These are phyloP conservation scores for Drosophila vallismaia DNA, from an alignment of 2,888 invertebrate species.

Conservation along the genomic window DNA sequence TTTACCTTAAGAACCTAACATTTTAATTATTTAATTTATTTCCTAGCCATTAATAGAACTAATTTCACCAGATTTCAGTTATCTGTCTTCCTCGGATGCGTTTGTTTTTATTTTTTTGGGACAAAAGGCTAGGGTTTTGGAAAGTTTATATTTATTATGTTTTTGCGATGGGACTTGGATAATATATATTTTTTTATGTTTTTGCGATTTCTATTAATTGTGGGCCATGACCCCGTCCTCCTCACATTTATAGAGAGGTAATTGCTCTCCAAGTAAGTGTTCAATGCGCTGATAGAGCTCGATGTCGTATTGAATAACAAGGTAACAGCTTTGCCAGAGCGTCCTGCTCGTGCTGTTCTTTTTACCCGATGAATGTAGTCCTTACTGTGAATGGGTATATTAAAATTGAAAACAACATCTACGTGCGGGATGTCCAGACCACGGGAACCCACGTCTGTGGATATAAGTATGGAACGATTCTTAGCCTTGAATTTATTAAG, in stretches of 20 bases:
- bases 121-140: too few relatives aligned
- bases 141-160: too few relatives aligned
- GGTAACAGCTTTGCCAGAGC: constrained; percentile 96
- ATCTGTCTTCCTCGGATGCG: too few relatives aligned
- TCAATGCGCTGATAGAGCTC: constrained; percentile 99
- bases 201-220: too few relatives aligned
- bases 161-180: too few relatives aligned
- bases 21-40: too few relatives aligned
- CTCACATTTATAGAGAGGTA: constrained; percentile 94
- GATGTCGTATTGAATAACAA: constrained; percentile 99
- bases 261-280: constrained; percentile 95
- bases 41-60: too few relatives aligned
- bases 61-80: too few relatives aligned
- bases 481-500: constrained; percentile 98
- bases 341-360: constrained; percentile 97
- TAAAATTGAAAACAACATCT: constrained; percentile 98
- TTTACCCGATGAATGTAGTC: constrained; percentile 99
- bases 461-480: constrained; percentile 96
- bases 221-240: constrained; percentile 96
- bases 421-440: constrained; percentile 99
- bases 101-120: too few relatives aligned
- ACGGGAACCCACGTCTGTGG: constrained; percentile 99
- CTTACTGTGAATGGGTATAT: constrained; percentile 99
- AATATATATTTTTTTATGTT: too few relatives aligned
- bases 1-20: too few relatives aligned